These are phyloP conservation scores for Mystacornis crossleyi DNA, from an alignment of 2,113 vertebrate genomes.

Conservation along the genomic window DNA sequence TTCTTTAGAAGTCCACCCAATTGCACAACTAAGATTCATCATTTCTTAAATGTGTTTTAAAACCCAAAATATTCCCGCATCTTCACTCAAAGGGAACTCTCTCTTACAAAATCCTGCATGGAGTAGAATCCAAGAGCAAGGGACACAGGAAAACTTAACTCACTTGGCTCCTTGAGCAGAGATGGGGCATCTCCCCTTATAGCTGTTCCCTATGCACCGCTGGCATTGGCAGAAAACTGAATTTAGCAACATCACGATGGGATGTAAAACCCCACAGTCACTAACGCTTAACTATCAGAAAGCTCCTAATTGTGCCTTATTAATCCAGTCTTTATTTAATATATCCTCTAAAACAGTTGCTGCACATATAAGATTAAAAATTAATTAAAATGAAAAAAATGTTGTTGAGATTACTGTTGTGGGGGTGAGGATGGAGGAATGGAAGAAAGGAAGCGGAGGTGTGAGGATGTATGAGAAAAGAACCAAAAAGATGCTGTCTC, in stretches of 20 bases:
- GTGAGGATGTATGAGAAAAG: not conserved
- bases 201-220: not conserved
- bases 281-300: not conserved
- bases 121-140: not conserved
- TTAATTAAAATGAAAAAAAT: no score
- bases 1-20: not conserved
- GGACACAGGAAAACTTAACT: not conserved
- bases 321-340: not conserved
- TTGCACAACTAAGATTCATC: not conserved
- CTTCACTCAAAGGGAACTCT: not conserved
- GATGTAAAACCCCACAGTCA: not conserved
- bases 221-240: not conserved
- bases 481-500: not conserved
- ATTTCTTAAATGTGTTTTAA: conserved; percentile 6
- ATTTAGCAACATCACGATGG: not conserved
- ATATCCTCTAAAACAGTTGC: not conserved
- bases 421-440: not conserved
- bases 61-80: conserved; percentile 13
- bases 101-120: not conserved
- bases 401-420: not conserved
- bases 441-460: not conserved
- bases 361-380: not conserved
- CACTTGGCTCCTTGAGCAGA: not conserved
- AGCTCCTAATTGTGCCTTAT: not conserved
- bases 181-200: not conserved